A percentile compares a stretch with the other conserved stretches of the same genome.
These are phyloP conservation scores for Nothobranchius furzeri DNA, from an alignment of 2,113 vertebrate species.

Conservation along the genomic window DNA sequence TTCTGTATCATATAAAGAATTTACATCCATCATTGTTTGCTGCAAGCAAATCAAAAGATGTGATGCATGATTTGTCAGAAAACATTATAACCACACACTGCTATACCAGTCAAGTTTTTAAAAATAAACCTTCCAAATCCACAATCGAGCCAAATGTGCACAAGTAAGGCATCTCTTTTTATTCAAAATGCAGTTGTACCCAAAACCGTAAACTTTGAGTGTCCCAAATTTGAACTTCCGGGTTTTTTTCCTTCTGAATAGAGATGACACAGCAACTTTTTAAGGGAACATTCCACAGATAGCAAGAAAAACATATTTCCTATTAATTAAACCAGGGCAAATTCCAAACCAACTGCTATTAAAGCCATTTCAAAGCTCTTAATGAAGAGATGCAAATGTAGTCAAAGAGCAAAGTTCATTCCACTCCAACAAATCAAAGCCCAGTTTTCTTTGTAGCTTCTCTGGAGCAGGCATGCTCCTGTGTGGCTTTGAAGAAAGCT, in stretches of 20 bases:
- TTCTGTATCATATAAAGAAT: no score
- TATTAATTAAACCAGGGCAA: slow-evolving; percentile 20
- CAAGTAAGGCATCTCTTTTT: background rate
- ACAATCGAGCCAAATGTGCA: slow-evolving; percentile 3
- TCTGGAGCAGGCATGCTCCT: slow-evolving; percentile 29
- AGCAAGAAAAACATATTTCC: slow-evolving; percentile 22
- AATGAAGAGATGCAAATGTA: slow-evolving; percentile 21
- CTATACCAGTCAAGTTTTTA: background rate
- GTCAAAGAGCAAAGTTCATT: slow-evolving; percentile 37
- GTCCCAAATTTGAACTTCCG: background rate
- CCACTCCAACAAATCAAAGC: slow-evolving; percentile 50
- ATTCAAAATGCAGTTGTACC: background rate
- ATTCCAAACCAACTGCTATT: slow-evolving; percentile 19
- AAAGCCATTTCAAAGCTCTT: slow-evolving; percentile 19
- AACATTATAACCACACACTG: no score
- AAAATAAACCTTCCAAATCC: background rate
- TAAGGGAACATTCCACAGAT: slow-evolving; percentile 24
- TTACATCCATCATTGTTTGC: slow-evolving; percentile 8
- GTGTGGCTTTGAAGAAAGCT: slow-evolving; percentile 41
- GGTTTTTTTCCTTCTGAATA: slow-evolving; percentile 5
- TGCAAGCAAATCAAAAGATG: slow-evolving; percentile 34
- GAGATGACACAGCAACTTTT: slow-evolving; percentile 9
- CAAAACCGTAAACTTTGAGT: background rate
- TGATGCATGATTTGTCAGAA: background rate
- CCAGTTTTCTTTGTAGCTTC: slow-evolving; percentile 37